Conservation (phyloP, 2,888 invertebrate genomes). For the Hetaerina titia region DNA sequence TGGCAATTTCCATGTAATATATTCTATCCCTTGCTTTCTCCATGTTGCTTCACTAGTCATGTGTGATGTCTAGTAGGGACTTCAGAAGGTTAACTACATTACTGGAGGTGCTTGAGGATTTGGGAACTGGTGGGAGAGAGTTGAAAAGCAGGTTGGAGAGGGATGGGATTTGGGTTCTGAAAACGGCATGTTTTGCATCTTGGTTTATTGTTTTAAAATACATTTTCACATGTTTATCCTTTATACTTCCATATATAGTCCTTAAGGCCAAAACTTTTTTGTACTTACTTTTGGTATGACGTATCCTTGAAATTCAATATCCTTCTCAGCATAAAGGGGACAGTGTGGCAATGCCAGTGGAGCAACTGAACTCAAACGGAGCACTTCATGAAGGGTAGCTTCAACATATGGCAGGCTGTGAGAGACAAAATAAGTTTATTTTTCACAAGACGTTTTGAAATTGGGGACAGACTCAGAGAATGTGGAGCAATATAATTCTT, state of each 20-base stretch:
- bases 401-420: constrained; percentile 72
- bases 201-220: not conserved
- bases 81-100: no score
- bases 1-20: not conserved
- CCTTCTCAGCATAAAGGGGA: not conserved
- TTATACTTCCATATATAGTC: constrained; percentile 70
- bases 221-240: not conserved
- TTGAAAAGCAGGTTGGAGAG: no score
- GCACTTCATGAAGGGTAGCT: constrained; percentile 73
- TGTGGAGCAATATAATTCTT: no score
- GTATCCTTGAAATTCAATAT: constrained; percentile 48
- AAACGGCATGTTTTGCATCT: no score
- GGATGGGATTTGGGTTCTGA: no score
- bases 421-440: not conserved
- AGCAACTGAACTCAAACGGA: constrained; percentile 72
- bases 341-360: constrained; percentile 71
- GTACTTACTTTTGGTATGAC: constrained; percentile 67
- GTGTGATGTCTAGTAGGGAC: no score
- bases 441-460: no score
- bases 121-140: no score
- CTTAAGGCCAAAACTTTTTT: constrained; percentile 71
- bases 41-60: no score
- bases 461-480: no score
- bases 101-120: no score
- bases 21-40: not conserved